Evolutionary conservation across 2,888 invertebrate genomes (phyloP), one percentile per base, ranked within the genome.

Genomic region (Phania funesta): DNA sequence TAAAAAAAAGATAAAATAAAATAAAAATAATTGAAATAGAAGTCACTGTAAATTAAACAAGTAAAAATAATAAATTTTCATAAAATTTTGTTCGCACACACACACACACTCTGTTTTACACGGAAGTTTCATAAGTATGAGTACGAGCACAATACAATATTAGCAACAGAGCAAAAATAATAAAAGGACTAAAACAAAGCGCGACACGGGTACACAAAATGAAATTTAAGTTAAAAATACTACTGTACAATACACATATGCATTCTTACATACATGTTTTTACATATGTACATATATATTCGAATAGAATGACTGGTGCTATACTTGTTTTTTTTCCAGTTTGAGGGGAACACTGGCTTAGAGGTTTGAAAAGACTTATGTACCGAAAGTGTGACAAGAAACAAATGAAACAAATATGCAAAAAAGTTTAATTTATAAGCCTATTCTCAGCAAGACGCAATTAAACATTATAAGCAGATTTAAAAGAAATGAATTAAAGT

Each of bases 11-110:
- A 48, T 60, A 50, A 76, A 52, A 78, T 65, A 58, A 76, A 80
- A 80, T 71, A 76, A 71, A 76, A 86, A 84, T 85, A 85, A 86
- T 86, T 85, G 85, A 85, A 85, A 84, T 84, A 84, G 84, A 85
- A 85, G 84, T 81, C 82, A 83, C 68, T 84, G 85, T 85, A 85
- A 85, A 86, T 86, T 85, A 84, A 76, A 83, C 70, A 81, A 82
- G 73, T 48, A 75, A 77, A 84, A 76, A 84, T 84, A 83, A 85
- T 86, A 85, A 85, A 86, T 85, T 86, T 84, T 84, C 79, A 85
- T 85, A 85, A 85, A 84, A 81, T 78, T 83, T 78, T 76, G 62
- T 54, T 29, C 24, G 35, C 38, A 71, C 35, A 81, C 24, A 35
- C 44, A 62, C 44, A 58, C 52, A 56, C 9, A 29, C 8, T 22